phyloP scores from a whole-genome alignment of 2,888 invertebrate genomes.

The Prosapia bicincta region DNA sequence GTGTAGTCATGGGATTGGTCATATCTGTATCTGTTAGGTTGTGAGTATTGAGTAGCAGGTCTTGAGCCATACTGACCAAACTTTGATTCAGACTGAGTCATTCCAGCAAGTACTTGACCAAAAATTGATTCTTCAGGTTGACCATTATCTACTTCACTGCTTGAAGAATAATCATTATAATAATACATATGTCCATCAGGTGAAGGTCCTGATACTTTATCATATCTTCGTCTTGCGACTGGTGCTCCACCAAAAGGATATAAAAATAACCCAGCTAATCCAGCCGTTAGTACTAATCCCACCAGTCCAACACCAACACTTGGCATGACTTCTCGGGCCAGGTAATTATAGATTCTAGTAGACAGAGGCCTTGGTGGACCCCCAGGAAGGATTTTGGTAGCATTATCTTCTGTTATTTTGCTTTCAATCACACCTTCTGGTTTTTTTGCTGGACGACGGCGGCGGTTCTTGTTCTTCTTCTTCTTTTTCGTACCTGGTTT shows the following conservation, averaged over 20 bases:
- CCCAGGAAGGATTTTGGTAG: slow-evolving; percentile 45
- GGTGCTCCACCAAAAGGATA: slow-evolving; percentile 69
- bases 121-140: slow-evolving; percentile 75
- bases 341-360: slow-evolving; percentile 71
- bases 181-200: slow-evolving; percentile 49
- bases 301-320: slow-evolving; percentile 74
- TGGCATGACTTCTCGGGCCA: slow-evolving; percentile 77
- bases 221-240: slow-evolving; percentile 40
- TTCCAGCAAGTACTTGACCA: slow-evolving; percentile 69
- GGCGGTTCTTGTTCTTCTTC: slow-evolving; percentile 45
- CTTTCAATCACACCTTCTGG: slow-evolving; percentile 46
- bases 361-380: slow-evolving; percentile 58
- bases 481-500: slow-evolving; percentile 44
- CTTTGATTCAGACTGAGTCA: slow-evolving; percentile 47
- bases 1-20: slow-evolving; percentile 27
- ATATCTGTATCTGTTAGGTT: slow-evolving; percentile 28
- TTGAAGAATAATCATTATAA: slow-evolving; percentile 62
- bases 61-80: slow-evolving; percentile 15
- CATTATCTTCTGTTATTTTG: slow-evolving; percentile 47
- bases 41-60: slow-evolving; percentile 16
- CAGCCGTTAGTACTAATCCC: slow-evolving; percentile 68
- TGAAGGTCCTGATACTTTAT: slow-evolving; percentile 33
- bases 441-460: slow-evolving; percentile 48
- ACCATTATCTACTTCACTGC: slow-evolving; percentile 43
- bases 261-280: slow-evolving; percentile 71